A percentile compares a stretch with the other conserved stretches of the same genome.
phyloP scores from a whole-genome alignment of 2,888 invertebrate genomes.

The Omphaloscelis lunosa region DNA sequence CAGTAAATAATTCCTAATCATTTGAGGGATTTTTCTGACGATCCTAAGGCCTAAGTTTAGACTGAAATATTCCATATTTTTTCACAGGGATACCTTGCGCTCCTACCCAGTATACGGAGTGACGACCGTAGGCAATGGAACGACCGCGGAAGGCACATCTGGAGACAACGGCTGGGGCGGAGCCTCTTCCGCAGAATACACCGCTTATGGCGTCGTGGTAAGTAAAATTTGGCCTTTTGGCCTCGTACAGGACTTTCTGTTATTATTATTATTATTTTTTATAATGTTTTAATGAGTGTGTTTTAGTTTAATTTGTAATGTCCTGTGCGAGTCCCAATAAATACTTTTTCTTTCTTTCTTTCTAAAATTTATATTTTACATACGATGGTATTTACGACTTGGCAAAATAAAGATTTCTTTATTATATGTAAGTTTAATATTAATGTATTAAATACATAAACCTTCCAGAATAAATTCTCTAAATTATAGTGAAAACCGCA shows the following conservation, averaged over 20 bases:
- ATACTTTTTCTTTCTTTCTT: no score
- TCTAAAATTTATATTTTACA: neutral
- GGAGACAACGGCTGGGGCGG: constrained; percentile 81
- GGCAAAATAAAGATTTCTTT: neutral
- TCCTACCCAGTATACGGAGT: constrained; percentile 90
- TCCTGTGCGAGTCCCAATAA: no score
- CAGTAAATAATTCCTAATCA: neutral
- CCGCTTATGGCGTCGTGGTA: constrained; percentile 83
- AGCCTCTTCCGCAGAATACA: constrained; percentile 90
- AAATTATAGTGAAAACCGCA: neutral
- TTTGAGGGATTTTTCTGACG: neutral
- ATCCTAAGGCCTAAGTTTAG: neutral
- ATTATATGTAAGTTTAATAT: neutral
- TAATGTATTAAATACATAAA: no score
- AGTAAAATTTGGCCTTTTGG: no score
- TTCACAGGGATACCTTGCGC: constrained; percentile 93
- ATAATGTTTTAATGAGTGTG: no score
- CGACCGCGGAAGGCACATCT: constrained; percentile 73
- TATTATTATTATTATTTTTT: no score
- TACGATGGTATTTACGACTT: neutral
- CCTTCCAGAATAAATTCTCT: neutral
- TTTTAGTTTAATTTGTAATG: no score
- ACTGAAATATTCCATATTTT: neutral
- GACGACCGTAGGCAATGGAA: constrained; percentile 83
- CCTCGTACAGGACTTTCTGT: no score